These are phyloP conservation scores for Vulpes ferrilata DNA, from an alignment of 2,113 vertebrate species.

Conservation along the genomic window DNA sequence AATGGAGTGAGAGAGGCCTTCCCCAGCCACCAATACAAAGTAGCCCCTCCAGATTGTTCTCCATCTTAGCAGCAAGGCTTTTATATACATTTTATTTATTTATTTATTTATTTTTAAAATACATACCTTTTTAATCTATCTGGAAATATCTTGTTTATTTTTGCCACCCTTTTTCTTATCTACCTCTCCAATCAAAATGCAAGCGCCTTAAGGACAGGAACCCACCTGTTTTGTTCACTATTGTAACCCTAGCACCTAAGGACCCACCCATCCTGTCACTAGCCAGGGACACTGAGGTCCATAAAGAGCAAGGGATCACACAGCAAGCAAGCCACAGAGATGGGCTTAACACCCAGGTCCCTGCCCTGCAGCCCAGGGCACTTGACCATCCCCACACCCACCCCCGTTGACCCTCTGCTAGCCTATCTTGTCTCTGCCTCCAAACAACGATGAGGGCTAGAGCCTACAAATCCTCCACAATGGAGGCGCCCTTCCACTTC, in stretches of 20 bases:
- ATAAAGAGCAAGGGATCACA: not conserved
- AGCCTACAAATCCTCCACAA: not conserved
- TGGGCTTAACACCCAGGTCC: not conserved
- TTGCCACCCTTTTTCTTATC: not conserved
- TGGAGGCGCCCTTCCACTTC: not conserved
- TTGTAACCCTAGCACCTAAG: not conserved
- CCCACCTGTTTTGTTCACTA: not conserved
- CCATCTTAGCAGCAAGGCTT: not conserved
- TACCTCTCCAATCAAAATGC: not conserved
- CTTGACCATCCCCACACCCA: not conserved
- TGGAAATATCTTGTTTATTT: not conserved
- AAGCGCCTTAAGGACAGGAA: not conserved
- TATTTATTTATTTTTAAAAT: no score
- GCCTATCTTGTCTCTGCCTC: not conserved
- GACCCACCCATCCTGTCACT: not conserved
- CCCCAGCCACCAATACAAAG: not conserved
- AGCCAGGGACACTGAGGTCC: conserved; percentile 2
- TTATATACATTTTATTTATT: not conserved
- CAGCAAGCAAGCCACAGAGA: conserved; percentile 18
- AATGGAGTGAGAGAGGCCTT: not conserved
- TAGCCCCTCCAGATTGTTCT: not conserved
- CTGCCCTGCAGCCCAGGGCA: not conserved
- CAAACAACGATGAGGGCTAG: not conserved
- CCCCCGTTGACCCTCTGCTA: not conserved
- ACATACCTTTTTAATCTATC: not conserved